phyloP scores from a whole-genome alignment of 2,797 vertebrate species.

The Rhinogobio ventralis region DNA sequence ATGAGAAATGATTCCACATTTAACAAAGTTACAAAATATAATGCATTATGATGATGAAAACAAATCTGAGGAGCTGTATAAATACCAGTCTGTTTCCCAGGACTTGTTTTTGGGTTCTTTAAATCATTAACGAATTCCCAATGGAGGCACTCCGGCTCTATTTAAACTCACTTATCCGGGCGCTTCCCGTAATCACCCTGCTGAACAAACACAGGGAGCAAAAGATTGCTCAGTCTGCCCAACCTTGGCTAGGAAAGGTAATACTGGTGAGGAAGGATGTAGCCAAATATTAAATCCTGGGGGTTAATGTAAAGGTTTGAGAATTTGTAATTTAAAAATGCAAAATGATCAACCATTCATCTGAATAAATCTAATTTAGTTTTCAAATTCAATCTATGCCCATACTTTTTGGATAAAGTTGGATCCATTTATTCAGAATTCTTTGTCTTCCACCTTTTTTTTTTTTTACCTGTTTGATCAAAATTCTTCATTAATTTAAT shows the following conservation, averaged over 20 bases:
- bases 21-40: constrained; percentile 12
- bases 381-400: too few species aligned
- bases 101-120: constrained; percentile 66
- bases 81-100: constrained; percentile 61
- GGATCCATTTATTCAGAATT: background rate
- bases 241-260: constrained; percentile 45
- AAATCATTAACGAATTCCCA: constrained; percentile 73
- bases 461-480: background rate
- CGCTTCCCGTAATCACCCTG: constrained; percentile 69
- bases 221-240: constrained; percentile 51
- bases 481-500: constrained; percentile 16
- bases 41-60: constrained; percentile 26
- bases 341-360: background rate
- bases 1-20: constrained; percentile 33
- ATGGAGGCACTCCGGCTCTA: constrained; percentile 71
- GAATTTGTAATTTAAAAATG: background rate
- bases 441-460: background rate
- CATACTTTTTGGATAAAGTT: background rate
- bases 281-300: constrained; percentile 1
- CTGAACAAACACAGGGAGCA: constrained; percentile 65
- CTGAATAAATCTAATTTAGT: background rate
- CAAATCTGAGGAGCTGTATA: constrained; percentile 58
- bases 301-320: background rate
- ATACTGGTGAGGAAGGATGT: constrained; percentile 45
- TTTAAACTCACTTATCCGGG: constrained; percentile 75